Evolutionary conservation across 2,888 invertebrate genomes (phyloP).

Genomic region (Andrena trimmerana): DNA sequence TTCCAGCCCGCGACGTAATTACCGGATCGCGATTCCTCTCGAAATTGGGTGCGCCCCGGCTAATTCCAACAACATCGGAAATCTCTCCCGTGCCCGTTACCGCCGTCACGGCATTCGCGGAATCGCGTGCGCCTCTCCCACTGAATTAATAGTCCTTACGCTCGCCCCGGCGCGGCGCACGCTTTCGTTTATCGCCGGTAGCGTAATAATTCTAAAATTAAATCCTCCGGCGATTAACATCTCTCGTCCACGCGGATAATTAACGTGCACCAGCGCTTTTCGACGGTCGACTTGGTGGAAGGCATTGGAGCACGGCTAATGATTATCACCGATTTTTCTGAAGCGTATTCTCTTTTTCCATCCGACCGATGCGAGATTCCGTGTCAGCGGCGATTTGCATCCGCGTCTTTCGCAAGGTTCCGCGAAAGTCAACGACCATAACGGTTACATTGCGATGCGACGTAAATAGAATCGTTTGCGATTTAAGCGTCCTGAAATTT

Average conservation of each 20-base stretch:
- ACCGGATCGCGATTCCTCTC: conserved; percentile 42
- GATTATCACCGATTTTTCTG: background rate
- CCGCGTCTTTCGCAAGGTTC: conserved; percentile 41
- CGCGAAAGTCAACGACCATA: conserved; percentile 64
- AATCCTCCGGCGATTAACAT: background rate
- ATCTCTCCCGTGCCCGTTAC: conserved; percentile 15
- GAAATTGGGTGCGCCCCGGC: conserved; percentile 27
- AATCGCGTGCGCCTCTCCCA: conserved; percentile 8
- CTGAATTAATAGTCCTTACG: background rate
- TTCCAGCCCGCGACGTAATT: conserved; percentile 28
- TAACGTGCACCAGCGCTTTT: background rate
- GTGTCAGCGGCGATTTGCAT: conserved; percentile 44
- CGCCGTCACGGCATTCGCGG: background rate
- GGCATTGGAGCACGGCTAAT: background rate
- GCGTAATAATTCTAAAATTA: conserved; percentile 25
- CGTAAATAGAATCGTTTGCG: conserved; percentile 52
- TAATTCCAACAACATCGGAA: conserved; percentile 20
- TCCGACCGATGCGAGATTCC: conserved; percentile 7
- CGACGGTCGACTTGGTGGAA: background rate
- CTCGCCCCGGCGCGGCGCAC: too few species aligned
- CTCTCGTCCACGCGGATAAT: conserved; percentile 1
- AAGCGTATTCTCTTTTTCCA: conserved; percentile 1
- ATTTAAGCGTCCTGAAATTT: conserved; percentile 48
- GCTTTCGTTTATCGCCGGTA: conserved; percentile 1
- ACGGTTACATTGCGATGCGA: conserved; percentile 52